Evolutionary conservation across 2,888 invertebrate species (phyloP).

Genomic region (Gymnosoma rotundatum): DNA sequence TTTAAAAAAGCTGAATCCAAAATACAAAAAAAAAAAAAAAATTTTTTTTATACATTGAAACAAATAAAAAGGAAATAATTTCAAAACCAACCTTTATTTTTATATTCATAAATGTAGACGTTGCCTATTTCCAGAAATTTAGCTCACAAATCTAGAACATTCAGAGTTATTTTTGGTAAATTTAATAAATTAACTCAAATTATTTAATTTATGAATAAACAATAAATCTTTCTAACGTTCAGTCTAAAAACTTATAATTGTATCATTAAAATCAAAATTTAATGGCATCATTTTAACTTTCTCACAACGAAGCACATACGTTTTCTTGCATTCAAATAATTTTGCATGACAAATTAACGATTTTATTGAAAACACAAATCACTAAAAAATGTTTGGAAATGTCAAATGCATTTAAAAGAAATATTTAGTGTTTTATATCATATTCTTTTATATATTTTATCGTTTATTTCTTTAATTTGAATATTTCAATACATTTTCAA

Average conservation of each 20-base stretch:
- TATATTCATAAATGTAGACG: neutral
- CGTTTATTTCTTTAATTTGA: neutral
- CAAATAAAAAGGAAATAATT: too few species aligned
- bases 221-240: constrained; percentile 49
- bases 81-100: too few species aligned
- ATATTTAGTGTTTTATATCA: constrained; percentile 59
- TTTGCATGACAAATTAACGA: constrained; percentile 69
- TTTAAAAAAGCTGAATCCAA: neutral
- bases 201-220: constrained; percentile 33
- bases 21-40: too few species aligned
- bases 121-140: constrained; percentile 41
- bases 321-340: constrained; percentile 40
- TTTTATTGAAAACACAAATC: constrained; percentile 66
- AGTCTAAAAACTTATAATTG: constrained; percentile 30
- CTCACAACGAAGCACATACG: constrained; percentile 49
- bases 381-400: constrained; percentile 55
- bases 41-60: too few species aligned
- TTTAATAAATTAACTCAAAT: constrained; percentile 34
- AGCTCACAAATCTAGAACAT: neutral
- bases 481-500: constrained; percentile 50
- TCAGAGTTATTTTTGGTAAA: neutral
- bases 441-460: constrained; percentile 10
- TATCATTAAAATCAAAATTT: constrained; percentile 61
- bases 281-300: constrained; percentile 56
- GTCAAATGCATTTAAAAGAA: constrained; percentile 58